phyloP scores from a whole-genome alignment of 2,797 vertebrate genomes.

The Setipinna tenuifilis region DNA sequence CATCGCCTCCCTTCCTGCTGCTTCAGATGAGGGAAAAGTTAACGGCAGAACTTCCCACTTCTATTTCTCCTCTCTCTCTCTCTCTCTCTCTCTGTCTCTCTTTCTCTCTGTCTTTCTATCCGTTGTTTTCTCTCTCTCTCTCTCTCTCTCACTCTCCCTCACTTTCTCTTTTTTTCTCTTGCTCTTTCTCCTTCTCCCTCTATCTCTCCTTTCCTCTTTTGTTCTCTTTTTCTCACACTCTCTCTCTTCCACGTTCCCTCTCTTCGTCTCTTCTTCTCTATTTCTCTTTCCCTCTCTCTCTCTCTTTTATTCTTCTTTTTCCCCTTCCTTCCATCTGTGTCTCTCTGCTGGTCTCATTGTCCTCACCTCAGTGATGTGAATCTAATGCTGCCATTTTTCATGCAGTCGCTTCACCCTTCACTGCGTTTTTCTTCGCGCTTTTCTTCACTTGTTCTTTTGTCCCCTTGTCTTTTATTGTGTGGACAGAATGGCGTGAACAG shows the following conservation, averaged over 20 bases:
- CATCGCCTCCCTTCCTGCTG: conserved; percentile 26
- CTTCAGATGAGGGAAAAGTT: conserved; percentile 31
- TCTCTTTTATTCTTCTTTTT: neutral
- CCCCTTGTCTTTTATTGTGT: conserved; percentile 15
- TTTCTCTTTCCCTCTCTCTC: conserved; percentile 28
- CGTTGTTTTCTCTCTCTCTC: too few species aligned
- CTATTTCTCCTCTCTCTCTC: conserved; percentile 20
- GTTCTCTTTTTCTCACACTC: neutral
- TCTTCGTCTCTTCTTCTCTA: neutral
- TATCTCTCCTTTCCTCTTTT: neutral
- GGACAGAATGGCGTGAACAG: neutral
- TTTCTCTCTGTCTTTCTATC: too few species aligned
- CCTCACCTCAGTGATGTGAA: neutral
- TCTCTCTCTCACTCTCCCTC: too few species aligned
- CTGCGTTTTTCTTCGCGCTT: neutral
- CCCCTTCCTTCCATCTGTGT: neutral
- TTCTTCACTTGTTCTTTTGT: conserved; percentile 1
- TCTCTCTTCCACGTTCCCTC: too few species aligned
- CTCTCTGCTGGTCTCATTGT: neutral
- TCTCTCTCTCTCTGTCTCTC: neutral
- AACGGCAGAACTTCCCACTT: neutral
- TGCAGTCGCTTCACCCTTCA: neutral
- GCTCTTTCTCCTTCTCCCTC: neutral
- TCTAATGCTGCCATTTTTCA: conserved; percentile 20
- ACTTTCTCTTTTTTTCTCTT: neutral